Evolutionary conservation across 2,888 invertebrate genomes (phyloP).

Genomic region (Philaethria dido): DNA sequence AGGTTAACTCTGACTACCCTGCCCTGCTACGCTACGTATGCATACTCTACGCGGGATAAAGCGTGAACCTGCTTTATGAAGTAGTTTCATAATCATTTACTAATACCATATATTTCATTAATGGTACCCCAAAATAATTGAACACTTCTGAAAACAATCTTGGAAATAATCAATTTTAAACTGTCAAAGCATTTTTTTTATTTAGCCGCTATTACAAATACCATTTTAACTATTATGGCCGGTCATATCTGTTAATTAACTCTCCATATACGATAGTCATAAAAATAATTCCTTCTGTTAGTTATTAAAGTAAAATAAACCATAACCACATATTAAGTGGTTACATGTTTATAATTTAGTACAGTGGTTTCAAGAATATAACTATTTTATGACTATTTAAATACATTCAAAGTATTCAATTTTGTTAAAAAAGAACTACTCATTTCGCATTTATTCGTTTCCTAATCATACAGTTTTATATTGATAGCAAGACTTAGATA

Average conservation of each 20-base stretch:
- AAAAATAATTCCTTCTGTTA: conserved; percentile 31
- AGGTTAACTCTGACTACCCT: too few species aligned
- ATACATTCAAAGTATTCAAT: neutral
- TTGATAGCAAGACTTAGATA: neutral
- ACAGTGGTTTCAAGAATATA: conserved; percentile 4
- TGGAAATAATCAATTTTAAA: neutral
- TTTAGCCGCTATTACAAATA: conserved; percentile 3
- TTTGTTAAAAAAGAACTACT: neutral
- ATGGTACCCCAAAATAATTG: neutral
- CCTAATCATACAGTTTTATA: neutral
- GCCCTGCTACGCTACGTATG: too few species aligned
- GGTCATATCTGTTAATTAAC: conserved; percentile 31
- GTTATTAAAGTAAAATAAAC: conserved; percentile 23
- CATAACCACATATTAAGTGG: conserved; percentile 25
- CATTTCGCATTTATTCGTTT: too few species aligned
- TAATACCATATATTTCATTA: neutral
- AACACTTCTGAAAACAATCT: neutral
- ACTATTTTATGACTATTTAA: neutral
- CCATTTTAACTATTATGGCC: conserved; percentile 5
- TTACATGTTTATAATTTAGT: too few species aligned
- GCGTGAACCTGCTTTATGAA: too few species aligned
- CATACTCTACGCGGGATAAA: too few species aligned
- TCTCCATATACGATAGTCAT: conserved; percentile 21
- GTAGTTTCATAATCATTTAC: too few species aligned
- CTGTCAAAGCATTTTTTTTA: neutral